Base-by-base conservation (phyloP, 2,113 vertebrate species). In the Lates calcarifer region DNA sequence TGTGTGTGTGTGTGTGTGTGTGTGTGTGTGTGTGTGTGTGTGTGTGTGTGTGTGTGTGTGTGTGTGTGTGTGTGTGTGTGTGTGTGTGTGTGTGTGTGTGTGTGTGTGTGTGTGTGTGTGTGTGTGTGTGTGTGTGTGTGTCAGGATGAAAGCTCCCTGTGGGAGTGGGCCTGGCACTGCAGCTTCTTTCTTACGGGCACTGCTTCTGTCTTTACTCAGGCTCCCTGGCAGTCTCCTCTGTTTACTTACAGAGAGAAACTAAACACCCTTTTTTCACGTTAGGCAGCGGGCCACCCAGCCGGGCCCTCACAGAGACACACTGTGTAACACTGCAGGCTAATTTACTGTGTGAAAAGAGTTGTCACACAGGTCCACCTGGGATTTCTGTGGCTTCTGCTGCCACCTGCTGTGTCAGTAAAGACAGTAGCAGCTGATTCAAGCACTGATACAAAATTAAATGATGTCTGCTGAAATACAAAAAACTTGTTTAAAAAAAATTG, bases 311-410 rank as follows among this genome's bases (percentile, higher is more conserved):
- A 68, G 22, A 72, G 26, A 45, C 14, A 3, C 49, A 6, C 69
- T 63, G 63, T 35, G 35, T 63, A 64, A 41, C 56, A 73, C 66
- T 66, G 84, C 74, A 81, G 83, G 41, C 61, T 55, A 1, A 58
- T 84, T 37, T 53, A 12, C 28, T 58, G 35, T 63, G 24, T 55
- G 5, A 31, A 77, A 73, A 41, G 6, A 60, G 58, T 62, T 24
- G 47, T 64, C 58, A 22, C 41, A 72, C 13, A 10, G 28, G 17
- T 65, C 24, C 33, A 9, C 51, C 29, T 20, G 29, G 53, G 28
- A 7, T 45, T 77, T 70, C 62, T 60, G 65, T 65, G 72, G 74
- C 86, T 70, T 87, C 58, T 91, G 82, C 83, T 91, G 90, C 91
- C 89, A 74, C 74, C 91, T 92, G 64, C 88, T 90, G 90, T 69